These are phyloP conservation scores for Clinocottus analis DNA, from an alignment of 2,113 vertebrate genomes.

Conservation along the genomic window DNA sequence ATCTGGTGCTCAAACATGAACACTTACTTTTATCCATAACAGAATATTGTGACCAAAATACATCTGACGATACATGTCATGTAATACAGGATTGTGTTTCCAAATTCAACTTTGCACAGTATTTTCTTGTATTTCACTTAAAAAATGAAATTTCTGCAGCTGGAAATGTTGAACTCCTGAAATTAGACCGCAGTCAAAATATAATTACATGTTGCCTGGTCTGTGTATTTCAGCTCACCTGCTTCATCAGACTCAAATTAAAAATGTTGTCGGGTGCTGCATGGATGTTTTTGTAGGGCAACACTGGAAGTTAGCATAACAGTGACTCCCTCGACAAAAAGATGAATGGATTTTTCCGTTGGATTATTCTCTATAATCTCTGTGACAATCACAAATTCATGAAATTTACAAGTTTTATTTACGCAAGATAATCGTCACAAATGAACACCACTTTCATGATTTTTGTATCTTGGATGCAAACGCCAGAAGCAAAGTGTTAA, in stretches of 20 bases:
- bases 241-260: neutral
- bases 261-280: neutral
- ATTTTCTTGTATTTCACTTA: neutral
- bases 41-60: constrained; percentile 11
- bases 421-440: neutral
- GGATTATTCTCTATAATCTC: neutral
- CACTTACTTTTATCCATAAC: neutral
- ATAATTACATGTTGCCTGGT: too few species aligned
- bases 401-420: neutral
- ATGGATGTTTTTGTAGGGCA: neutral
- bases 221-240: too few species aligned
- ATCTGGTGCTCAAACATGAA: constrained; percentile 25
- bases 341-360: neutral
- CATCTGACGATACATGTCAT: neutral
- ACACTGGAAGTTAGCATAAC: neutral
- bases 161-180: neutral
- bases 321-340: neutral
- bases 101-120: neutral
- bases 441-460: neutral
- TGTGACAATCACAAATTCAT: neutral
- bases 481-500: neutral
- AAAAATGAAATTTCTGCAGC: too few species aligned
- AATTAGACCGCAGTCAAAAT: too few species aligned
- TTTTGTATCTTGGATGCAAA: neutral
- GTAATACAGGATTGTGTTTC: neutral